Conservation (phyloP, 2,888 invertebrate genomes). For the Zonitis immaculata region DNA sequence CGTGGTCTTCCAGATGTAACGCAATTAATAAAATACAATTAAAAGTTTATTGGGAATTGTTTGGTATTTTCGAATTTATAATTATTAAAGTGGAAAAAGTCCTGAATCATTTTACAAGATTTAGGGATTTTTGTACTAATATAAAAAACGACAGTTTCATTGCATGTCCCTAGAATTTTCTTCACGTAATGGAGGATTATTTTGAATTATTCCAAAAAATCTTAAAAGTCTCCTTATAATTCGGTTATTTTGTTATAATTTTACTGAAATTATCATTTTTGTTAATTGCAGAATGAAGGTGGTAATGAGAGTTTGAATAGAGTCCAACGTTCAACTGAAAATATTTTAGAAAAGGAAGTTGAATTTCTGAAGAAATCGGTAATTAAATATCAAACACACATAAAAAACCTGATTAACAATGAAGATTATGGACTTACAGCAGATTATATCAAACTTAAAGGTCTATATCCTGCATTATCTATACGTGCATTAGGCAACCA, state of each 20-base stretch:
- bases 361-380: background rate
- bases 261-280: background rate
- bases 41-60: background rate
- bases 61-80: too few species aligned
- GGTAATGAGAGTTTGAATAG: background rate
- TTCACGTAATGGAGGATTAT: constrained; percentile 2
- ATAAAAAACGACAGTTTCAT: too few species aligned
- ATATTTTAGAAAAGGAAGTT: background rate
- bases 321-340: background rate
- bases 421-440: constrained; percentile 8
- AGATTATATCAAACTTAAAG: background rate
- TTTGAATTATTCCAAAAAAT: constrained; percentile 8
- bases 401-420: background rate
- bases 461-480: background rate
- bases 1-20: background rate
- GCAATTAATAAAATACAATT: background rate
- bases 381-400: constrained; percentile 1
- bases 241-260: background rate
- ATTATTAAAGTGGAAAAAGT: too few species aligned
- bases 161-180: background rate
- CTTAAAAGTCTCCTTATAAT: background rate
- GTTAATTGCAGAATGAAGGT: background rate
- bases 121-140: background rate
- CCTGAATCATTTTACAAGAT: background rate
- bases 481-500: too few species aligned